Evolutionary conservation across 2,113 vertebrate genomes (phyloP).

Genomic region (Rafetus swinhoei): DNA sequence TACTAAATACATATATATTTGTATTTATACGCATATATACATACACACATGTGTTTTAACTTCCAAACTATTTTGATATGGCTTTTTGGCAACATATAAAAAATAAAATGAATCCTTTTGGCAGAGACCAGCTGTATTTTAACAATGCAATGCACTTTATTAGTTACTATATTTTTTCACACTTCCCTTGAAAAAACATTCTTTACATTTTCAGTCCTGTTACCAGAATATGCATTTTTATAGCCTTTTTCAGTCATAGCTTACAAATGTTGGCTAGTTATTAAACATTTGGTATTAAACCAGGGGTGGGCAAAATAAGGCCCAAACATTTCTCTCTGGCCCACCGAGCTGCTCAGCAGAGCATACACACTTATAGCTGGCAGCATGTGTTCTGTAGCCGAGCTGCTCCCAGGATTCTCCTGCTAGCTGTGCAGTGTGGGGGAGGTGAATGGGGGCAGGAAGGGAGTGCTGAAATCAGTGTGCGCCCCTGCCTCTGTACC

Average conservation of each 20-base stretch:
- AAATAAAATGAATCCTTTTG: not conserved
- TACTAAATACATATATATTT: not conserved
- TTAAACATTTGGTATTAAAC: constrained; percentile 59
- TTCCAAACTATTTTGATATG: not conserved
- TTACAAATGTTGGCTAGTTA: constrained; percentile 53
- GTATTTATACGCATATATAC: not conserved
- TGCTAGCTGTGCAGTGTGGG: no score
- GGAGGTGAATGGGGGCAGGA: no score
- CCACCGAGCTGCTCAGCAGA: no score
- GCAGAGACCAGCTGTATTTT: not conserved
- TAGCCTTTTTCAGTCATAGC: constrained; percentile 52
- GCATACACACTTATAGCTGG: no score
- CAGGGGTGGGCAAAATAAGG: no score
- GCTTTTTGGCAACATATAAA: not conserved
- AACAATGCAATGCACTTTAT: not conserved
- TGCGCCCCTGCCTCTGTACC: no score
- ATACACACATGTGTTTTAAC: not conserved
- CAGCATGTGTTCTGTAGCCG: no score
- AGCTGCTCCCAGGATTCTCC: no score
- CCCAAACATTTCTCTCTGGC: no score
- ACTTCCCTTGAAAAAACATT: not conserved
- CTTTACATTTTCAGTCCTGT: constrained; percentile 75
- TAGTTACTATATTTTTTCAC: not conserved
- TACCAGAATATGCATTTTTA: constrained; percentile 76
- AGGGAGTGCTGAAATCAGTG: no score